Percentiles rank a stretch among this genome's conserved stretches.
Evolutionary conservation across 2,888 invertebrate genomes (phyloP).

Genomic region (Lasiommata megera): DNA sequence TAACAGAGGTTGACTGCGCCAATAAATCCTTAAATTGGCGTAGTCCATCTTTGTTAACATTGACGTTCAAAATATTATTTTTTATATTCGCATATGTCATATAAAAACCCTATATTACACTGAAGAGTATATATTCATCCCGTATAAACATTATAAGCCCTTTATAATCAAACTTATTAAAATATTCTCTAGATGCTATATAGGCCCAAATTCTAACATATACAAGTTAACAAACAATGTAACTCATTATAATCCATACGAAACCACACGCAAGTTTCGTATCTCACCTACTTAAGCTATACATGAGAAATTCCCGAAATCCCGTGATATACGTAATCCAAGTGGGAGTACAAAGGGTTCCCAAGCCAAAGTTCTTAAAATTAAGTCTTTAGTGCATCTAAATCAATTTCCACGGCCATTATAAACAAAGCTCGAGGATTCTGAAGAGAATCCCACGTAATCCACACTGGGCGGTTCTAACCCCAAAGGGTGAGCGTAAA

Average conservation of each 20-base stretch:
- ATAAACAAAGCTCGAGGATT: slow-evolving; percentile 31
- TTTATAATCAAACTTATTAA: too few species aligned
- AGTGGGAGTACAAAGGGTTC: slow-evolving; percentile 21
- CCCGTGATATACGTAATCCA: slow-evolving; percentile 24
- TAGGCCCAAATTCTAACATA: not conserved
- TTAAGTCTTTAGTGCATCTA: slow-evolving; percentile 32
- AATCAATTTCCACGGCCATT: slow-evolving; percentile 36
- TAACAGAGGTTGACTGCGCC: too few species aligned
- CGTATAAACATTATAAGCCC: too few species aligned
- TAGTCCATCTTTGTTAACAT: too few species aligned
- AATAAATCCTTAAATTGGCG: too few species aligned
- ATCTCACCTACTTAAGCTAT: slow-evolving; percentile 19
- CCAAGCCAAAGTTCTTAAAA: slow-evolving; percentile 30
- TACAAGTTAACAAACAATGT: not conserved
- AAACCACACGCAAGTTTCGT: slow-evolving; percentile 16
- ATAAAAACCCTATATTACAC: too few species aligned
- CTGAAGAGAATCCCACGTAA: slow-evolving; percentile 28
- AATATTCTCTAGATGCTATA: not conserved
- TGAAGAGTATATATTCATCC: too few species aligned
- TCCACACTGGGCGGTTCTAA: slow-evolving; percentile 30
- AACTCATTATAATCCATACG: slow-evolving; percentile 19
- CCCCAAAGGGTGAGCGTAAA: slow-evolving; percentile 33
- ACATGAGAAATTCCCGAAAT: slow-evolving; percentile 22
- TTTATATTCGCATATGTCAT: too few species aligned
- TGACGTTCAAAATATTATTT: too few species aligned